Evolutionary conservation across 2,797 vertebrate genomes (phyloP), one percentile per base, ranked within the genome.

Genomic region (Selene dorsalis): DNA sequence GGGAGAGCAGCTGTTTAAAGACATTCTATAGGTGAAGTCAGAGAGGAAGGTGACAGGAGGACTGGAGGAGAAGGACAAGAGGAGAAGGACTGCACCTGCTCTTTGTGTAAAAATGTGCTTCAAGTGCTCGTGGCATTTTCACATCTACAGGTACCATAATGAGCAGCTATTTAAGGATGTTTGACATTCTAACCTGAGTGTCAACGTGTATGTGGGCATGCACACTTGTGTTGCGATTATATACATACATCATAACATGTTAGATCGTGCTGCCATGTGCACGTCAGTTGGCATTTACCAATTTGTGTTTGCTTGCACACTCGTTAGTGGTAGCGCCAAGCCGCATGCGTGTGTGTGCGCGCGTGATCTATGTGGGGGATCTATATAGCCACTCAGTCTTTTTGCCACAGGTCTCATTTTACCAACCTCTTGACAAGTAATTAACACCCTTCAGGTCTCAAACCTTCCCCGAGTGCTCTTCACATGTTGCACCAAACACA

Each of bases 351-450:
- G 39, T 60, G 35, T 68, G 28, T 62, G 58, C 68, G 71, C 56
- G 67, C 59, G 77, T 70, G 55, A 38, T 69, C 24, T 5, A 17
- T 64, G 73, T 59, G 62, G 59, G 67, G 53, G 58, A 53, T 83
- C 67, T 79, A 62, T 80, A 22, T 28, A 86, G 65, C 83, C 66
- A 68, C 75, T 86, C 71, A 35, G 16, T 74, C 75, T 63, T 38
- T 59, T n/a, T 77, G 75, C 87, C 78, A 52, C 41, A 3, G 88
- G 84, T 89, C 85, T 87, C 73, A 26, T 87, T 90, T 90, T 96
- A 96, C 95, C 95, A 95, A 85, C 66, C 76, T 66, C 89, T 93
- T 88, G 84, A 92, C 85, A 90, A 88, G 88, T 91, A 92, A 93
- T 93, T 91, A 93, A 84, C 89, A 90, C 88, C 77, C 80, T 86